These are phyloP conservation scores for Syngnathus floridae DNA, from an alignment of 2,113 vertebrate genomes.

Conservation along the genomic window DNA sequence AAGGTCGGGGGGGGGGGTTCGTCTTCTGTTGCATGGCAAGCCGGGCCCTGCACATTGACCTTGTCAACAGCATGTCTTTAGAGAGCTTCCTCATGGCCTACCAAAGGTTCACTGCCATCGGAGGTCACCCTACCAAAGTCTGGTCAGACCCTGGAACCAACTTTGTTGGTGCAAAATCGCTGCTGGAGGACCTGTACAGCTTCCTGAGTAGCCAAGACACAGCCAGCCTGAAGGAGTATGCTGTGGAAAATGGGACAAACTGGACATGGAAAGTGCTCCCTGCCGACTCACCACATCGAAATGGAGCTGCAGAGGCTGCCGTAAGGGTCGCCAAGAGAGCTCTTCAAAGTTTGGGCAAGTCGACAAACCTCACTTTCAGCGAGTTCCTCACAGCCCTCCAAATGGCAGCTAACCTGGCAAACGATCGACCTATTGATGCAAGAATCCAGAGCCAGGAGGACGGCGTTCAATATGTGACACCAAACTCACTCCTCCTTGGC, in stretches of 20 bases:
- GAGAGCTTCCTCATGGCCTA: not conserved
- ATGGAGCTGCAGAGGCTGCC: not conserved
- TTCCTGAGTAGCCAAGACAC: not conserved
- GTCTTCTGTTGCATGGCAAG: not conserved
- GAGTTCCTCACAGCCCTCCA: not conserved
- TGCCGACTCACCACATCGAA: not conserved
- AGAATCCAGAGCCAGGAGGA: not conserved
- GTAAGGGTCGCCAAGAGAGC: not conserved
- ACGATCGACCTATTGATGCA: slow-evolving; percentile 4
- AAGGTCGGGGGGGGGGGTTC: not conserved
- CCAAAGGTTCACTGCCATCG: not conserved
- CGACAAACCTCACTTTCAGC: not conserved
- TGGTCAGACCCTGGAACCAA: not conserved
- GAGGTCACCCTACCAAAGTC: not conserved
- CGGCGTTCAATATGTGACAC: not conserved
- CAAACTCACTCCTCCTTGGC: not conserved
- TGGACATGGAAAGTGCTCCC: no score
- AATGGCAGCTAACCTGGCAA: not conserved
- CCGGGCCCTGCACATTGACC: not conserved
- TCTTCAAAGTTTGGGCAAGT: not conserved
- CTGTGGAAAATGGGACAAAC: not conserved
- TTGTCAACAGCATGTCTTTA: not conserved
- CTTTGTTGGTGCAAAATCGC: not conserved
- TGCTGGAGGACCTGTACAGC: not conserved
- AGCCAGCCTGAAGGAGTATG: not conserved